Conservation (phyloP, 2,888 invertebrate species). For the Spodoptera exigua region DNA sequence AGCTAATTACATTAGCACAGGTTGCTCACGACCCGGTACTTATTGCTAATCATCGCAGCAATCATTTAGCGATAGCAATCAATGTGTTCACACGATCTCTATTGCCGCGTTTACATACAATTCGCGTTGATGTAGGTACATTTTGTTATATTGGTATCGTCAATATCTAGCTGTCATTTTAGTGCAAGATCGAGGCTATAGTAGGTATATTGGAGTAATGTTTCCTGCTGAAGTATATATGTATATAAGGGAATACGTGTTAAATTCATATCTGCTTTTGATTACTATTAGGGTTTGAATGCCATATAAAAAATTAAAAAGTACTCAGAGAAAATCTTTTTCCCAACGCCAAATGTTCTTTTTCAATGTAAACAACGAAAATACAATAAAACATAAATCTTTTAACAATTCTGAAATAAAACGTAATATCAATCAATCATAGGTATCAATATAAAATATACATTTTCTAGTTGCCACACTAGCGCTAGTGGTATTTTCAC, state of each 20-base stretch:
- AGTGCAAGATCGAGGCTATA: too few relatives aligned
- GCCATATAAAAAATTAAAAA: too few relatives aligned
- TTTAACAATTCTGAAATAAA: neutral
- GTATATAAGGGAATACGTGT: too few relatives aligned
- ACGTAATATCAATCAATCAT: constrained; percentile 5
- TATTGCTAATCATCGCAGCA: constrained; percentile 8
- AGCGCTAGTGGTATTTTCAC: constrained; percentile 7
- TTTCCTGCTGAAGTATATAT: too few relatives aligned
- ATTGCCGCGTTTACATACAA: constrained; percentile 5
- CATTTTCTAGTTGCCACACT: too few relatives aligned
- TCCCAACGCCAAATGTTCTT: too few relatives aligned
- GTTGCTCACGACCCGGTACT: constrained; percentile 22
- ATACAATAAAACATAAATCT: neutral
- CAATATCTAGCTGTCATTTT: too few relatives aligned
- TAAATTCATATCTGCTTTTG: too few relatives aligned
- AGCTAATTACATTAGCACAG: constrained; percentile 28
- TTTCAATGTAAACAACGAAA: neutral
- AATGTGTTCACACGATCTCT: constrained; percentile 12
- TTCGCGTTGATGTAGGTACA: neutral
- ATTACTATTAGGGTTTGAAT: too few relatives aligned
- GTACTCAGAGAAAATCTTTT: too few relatives aligned
- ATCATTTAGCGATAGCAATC: constrained; percentile 22
- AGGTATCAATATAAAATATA: neutral
- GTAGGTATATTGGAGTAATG: too few relatives aligned
- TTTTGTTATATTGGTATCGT: too few relatives aligned